Evolutionary conservation across 2,888 invertebrate genomes (phyloP).

Genomic region (Psylliodes chrysocephalus): DNA sequence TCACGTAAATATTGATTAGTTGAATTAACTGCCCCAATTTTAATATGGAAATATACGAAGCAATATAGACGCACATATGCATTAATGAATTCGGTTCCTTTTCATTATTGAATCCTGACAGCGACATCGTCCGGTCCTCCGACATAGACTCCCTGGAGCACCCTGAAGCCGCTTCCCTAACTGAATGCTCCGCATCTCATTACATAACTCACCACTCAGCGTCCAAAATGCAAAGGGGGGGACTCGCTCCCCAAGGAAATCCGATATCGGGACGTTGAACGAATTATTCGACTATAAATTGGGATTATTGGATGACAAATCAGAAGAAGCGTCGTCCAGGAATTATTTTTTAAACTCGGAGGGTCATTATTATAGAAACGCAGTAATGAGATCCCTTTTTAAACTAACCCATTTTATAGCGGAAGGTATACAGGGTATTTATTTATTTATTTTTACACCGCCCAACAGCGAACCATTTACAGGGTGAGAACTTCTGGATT

Average conservation of each 20-base stretch:
- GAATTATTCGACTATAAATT: conserved; percentile 42
- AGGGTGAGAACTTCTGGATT: too few species aligned
- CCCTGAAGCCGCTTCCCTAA: not conserved
- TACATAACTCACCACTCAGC: conserved; percentile 16
- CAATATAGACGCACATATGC: too few species aligned
- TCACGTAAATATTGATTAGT: too few species aligned
- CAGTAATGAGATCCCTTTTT: too few species aligned
- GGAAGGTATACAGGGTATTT: too few species aligned
- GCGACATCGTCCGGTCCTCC: not conserved
- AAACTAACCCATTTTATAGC: too few species aligned
- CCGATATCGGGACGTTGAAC: conserved; percentile 52
- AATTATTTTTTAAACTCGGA: not conserved
- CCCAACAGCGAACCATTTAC: too few species aligned
- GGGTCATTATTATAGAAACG: too few species aligned
- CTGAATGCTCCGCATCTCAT: conserved; percentile 6
- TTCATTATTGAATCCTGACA: conserved; percentile 3
- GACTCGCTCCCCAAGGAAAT: conserved; percentile 56
- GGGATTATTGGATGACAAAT: not conserved
- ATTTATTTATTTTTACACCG: too few species aligned
- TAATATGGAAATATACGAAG: too few species aligned
- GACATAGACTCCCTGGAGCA: not conserved
- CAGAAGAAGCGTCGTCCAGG: not conserved
- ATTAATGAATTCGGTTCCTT: not conserved
- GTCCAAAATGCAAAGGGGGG: conserved; percentile 23
- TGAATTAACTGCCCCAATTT: too few species aligned